Evolutionary conservation across 2,888 invertebrate genomes (phyloP).

Genomic region (Calliphora vomitoria): DNA sequence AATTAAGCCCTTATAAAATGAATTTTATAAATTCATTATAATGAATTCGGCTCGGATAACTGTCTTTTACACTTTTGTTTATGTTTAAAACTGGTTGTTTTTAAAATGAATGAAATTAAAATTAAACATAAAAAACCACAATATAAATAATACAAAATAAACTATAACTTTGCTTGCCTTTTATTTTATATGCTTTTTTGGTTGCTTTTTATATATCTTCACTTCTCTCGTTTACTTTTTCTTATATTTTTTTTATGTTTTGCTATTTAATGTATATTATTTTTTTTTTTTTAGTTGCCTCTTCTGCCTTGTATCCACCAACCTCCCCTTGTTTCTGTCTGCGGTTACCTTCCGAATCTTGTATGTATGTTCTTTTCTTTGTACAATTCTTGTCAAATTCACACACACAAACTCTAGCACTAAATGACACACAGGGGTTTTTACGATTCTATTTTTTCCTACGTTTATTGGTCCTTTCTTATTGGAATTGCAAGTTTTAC

Average conservation of each 20-base stretch:
- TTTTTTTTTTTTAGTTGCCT: conserved; percentile 34
- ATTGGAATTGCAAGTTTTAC: not conserved
- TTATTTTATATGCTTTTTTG: conserved; percentile 36
- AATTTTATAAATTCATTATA: too few species aligned
- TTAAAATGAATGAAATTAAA: conserved; percentile 33
- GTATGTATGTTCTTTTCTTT: conserved; percentile 48
- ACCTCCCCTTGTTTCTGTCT: conserved; percentile 65
- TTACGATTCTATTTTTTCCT: not conserved
- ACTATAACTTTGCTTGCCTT: conserved; percentile 33
- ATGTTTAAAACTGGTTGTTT: not conserved
- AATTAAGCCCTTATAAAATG: too few species aligned
- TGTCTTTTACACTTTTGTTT: not conserved
- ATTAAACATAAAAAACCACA: not conserved
- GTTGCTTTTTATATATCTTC: conserved; percentile 38
- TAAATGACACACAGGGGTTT: conserved; percentile 13
- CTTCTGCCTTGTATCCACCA: conserved; percentile 51
- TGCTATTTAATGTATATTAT: conserved; percentile 47
- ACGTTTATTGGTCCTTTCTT: conserved; percentile 1
- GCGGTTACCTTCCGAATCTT: conserved; percentile 56
- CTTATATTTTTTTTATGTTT: conserved; percentile 28
- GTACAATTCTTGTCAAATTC: conserved; percentile 58
- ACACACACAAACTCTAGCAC: not conserved
- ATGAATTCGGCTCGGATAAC: not conserved
- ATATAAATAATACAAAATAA: not conserved
- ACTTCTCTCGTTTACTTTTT: conserved; percentile 14